phyloP scores from a whole-genome alignment of 2,888 invertebrate species.

The Tetragonula carbonaria region DNA sequence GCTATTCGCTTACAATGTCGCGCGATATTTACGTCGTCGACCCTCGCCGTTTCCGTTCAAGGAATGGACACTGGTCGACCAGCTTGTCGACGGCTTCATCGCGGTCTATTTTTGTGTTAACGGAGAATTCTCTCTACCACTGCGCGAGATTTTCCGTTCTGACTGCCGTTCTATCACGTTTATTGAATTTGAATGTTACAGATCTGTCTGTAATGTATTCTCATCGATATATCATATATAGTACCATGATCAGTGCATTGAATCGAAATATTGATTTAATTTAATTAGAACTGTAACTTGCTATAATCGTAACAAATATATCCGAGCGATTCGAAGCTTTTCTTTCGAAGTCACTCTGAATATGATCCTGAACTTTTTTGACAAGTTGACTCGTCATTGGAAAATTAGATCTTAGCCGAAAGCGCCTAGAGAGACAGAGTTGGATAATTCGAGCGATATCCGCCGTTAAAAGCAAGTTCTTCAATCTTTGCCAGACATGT shows the following conservation, averaged over 20 bases:
- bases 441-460: not conserved
- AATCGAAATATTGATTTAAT: too few species aligned
- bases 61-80: not conserved
- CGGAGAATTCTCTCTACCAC: not conserved
- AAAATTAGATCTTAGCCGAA: too few species aligned
- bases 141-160: not conserved
- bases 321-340: too few species aligned
- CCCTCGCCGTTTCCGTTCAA: not conserved
- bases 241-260: too few species aligned
- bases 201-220: not conserved
- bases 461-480: conserved; percentile 14
- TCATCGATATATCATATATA: too few species aligned
- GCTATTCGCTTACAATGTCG: conserved; percentile 19
- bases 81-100: not conserved
- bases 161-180: not conserved
- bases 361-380: too few species aligned
- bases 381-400: too few species aligned
- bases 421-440: too few species aligned
- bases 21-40: conserved; percentile 15
- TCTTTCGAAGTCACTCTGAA: too few species aligned
- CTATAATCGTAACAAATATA: too few species aligned
- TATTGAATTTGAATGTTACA: not conserved
- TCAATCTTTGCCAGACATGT: conserved; percentile 12
- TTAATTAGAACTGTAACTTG: too few species aligned
- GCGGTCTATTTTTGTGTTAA: not conserved